Evolutionary conservation across 2,113 vertebrate species (phyloP), one percentile per base, ranked within the genome.

Genomic region (Rhadina sibilatrix): DNA sequence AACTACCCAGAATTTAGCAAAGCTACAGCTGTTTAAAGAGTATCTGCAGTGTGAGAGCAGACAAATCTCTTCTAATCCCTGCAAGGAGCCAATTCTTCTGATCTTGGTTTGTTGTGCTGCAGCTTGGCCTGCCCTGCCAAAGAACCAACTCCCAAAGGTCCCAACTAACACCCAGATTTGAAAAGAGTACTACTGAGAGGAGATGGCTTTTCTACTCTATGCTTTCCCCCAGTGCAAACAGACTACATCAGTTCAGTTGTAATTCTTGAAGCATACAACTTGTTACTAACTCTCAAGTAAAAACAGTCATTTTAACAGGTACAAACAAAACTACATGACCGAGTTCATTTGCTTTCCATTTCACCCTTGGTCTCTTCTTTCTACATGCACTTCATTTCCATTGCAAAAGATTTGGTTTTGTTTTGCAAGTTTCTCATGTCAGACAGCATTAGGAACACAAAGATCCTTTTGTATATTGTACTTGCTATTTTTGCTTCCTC

Each of bases 1-100:
- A 66, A 38, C 9, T 0, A 1, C 2, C 12, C 64, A 33, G 1
- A 15, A 6, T 9, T 63, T n/a, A 10, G 15, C 20, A 66, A 65
- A 84, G 9, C 23, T 50, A 14, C 37, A 46, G 28, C 33, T 61
- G 3, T 33, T 61, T 11, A 27, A 42, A 44, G 54, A 60, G 2
- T 3, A 44, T 12, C 25, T 50, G 17, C 25, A 28, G 30, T 3
- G 12, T 20, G 17, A 63, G 0, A 25, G 33, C 21, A 49, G 20
- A 59, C 22, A 56, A 40, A 40, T 9, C n/a, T 18, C 2, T 13
- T 23, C 20, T 42, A 37, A 50, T 4, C 10, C 6, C n/a, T 63
- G 1, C 4, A 2, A 75, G 61, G 8, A 78, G 30, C 18, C 25
- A 59, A 15, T 37, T 57, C 35, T 33, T 11, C 42, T 6, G 3